phyloP scores from a whole-genome alignment of 2,113 vertebrate species.

The Cheirogaleus medius region DNA sequence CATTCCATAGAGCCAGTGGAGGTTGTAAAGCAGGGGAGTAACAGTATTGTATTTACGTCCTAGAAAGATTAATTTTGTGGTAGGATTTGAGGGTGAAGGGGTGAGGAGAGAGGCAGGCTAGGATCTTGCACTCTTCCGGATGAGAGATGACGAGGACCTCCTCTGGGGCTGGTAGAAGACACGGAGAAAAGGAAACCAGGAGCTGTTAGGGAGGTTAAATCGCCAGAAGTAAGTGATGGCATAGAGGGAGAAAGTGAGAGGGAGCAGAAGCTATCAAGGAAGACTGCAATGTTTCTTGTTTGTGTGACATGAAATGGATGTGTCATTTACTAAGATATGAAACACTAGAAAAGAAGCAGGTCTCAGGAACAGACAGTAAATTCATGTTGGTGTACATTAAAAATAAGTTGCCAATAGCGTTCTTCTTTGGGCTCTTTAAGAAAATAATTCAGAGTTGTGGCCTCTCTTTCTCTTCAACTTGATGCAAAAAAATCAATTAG shows the following conservation, averaged over 20 bases:
- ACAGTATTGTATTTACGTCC: neutral
- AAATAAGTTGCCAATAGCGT: neutral
- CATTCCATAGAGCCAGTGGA: neutral
- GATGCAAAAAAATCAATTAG: neutral
- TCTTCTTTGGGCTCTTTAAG: neutral
- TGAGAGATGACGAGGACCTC: neutral
- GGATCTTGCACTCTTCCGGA: neutral
- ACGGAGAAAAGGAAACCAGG: neutral
- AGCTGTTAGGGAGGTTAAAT: neutral
- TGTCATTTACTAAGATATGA: slow-evolving; percentile 17
- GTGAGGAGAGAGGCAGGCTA: neutral
- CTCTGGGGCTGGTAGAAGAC: neutral
- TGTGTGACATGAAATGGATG: neutral
- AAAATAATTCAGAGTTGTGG: neutral
- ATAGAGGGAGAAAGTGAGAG: neutral
- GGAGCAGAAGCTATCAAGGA: neutral
- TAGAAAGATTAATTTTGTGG: neutral
- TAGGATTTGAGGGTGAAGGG: neutral
- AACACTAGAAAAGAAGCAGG: neutral
- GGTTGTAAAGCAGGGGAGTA: neutral
- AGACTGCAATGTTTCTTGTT: slow-evolving; percentile 5
- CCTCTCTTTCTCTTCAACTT: neutral
- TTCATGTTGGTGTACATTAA: neutral
- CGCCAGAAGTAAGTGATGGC: neutral
- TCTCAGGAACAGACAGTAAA: neutral